Percentiles rank a stretch among this genome's conserved stretches.
These are phyloP conservation scores for Shargacucullia verbasci DNA, from an alignment of 2,888 invertebrate genomes.

Conservation along the genomic window DNA sequence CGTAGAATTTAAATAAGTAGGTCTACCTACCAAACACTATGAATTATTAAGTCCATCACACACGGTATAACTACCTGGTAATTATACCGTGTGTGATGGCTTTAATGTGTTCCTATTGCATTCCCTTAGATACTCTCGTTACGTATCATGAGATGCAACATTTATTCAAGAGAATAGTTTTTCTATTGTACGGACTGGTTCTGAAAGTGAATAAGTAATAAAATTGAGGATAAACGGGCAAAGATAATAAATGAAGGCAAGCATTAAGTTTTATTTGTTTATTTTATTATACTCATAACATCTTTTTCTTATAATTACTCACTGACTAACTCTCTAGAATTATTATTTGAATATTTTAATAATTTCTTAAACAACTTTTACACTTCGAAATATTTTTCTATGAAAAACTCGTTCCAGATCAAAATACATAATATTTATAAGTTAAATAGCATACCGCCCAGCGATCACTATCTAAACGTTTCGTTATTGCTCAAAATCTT, in stretches of 20 bases:
- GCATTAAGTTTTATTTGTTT: constrained; percentile 73
- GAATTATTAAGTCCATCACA: no score
- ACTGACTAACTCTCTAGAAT: constrained; percentile 86
- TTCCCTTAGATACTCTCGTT: no score
- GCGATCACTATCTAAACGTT: constrained; percentile 58
- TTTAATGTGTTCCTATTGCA: no score
- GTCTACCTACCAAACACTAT: no score
- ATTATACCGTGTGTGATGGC: no score
- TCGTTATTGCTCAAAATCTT: constrained; percentile 62
- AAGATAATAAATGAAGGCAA: constrained; percentile 15
- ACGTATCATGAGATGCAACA: no score
- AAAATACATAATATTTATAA: constrained; percentile 70
- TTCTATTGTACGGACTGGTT: no score
- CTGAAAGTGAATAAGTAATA: no score
- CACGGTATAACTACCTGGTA: no score
- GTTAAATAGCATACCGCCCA: constrained; percentile 59
- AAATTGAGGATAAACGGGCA: not conserved
- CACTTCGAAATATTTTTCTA: constrained; percentile 79
- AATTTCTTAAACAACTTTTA: constrained; percentile 85
- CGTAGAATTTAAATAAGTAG: no score
- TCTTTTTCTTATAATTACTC: constrained; percentile 85
- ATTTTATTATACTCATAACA: constrained; percentile 88
- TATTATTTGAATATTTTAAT: constrained; percentile 86
- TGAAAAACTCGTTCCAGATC: constrained; percentile 82
- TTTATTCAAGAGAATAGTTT: no score